Evolutionary conservation across 2,888 invertebrate species (phyloP).

Genomic region (Theristus sp.): DNA sequence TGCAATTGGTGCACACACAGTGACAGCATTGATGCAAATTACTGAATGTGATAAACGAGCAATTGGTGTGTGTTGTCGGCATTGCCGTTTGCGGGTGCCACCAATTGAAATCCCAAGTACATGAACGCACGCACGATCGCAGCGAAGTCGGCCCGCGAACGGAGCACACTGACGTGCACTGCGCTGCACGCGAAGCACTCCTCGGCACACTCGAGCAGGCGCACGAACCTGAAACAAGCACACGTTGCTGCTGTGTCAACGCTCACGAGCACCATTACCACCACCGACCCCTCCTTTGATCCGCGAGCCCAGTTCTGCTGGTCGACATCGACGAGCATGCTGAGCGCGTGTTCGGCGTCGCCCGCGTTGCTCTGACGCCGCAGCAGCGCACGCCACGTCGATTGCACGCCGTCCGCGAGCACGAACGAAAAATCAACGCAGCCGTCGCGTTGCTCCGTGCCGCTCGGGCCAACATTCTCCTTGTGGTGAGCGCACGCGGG

Average conservation of each 20-base stretch:
- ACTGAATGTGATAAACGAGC: background rate
- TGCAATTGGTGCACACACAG: background rate
- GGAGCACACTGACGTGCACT: constrained; percentile 59
- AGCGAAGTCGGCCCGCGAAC: constrained; percentile 55
- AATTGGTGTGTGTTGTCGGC: background rate
- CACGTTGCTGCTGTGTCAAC: no score
- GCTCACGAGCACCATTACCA: no score
- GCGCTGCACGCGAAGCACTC: constrained; percentile 64
- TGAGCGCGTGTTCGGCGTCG: no score
- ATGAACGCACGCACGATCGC: constrained; percentile 65
- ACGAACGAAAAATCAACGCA: background rate
- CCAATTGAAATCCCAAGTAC: constrained; percentile 78
- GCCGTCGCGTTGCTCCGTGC: background rate
- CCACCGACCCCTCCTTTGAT: background rate
- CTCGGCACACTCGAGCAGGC: constrained; percentile 82
- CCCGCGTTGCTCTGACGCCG: background rate
- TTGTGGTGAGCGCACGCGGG: no score
- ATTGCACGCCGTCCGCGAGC: background rate
- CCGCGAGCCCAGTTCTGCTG: background rate
- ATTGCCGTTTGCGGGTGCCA: constrained; percentile 45
- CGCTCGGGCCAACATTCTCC: background rate
- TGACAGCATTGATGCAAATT: background rate
- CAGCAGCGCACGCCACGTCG: background rate
- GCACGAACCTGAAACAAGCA: constrained; percentile 54
- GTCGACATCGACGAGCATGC: background rate